Conservation (phyloP, 2,113 vertebrate genomes). For the Himantopus leucocephalus region DNA sequence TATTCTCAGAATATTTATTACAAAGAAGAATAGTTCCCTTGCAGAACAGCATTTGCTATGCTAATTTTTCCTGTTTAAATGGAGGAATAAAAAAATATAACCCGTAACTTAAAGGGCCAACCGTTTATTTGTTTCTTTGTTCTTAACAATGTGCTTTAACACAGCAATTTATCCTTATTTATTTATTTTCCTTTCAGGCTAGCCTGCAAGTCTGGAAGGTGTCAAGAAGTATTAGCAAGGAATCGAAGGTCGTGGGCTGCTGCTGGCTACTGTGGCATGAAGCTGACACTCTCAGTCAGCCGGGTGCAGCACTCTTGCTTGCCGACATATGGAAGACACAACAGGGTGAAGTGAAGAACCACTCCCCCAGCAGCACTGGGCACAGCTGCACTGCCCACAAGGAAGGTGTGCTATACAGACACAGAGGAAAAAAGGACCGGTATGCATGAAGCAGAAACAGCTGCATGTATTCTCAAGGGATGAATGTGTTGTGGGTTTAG, state of each 20-base stretch:
- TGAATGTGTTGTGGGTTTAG: not conserved
- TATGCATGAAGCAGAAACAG: not conserved
- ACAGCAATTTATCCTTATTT: not conserved
- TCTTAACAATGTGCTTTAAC: not conserved
- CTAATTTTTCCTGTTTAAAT: not conserved
- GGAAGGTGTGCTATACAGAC: not conserved
- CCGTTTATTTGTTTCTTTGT: not conserved
- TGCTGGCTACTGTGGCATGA: not conserved
- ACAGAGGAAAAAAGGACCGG: not conserved
- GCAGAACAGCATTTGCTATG: not conserved
- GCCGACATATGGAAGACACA: accelerated
- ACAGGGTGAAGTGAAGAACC: not conserved
- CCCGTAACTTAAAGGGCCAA: not conserved
- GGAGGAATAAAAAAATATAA: not conserved
- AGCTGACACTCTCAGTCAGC: not conserved
- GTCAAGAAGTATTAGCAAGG: not conserved
- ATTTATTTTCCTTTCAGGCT: not conserved
- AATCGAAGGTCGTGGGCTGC: not conserved
- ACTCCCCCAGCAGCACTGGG: not conserved
- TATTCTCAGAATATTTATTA: conserved; percentile 52
- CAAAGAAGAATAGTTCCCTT: not conserved
- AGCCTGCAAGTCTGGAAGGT: not conserved
- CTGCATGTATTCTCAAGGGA: not conserved
- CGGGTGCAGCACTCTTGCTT: accelerated
- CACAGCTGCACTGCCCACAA: not conserved